Evolutionary conservation across 2,113 vertebrate species (phyloP).

Genomic region (Rhabdornis inornatus): DNA sequence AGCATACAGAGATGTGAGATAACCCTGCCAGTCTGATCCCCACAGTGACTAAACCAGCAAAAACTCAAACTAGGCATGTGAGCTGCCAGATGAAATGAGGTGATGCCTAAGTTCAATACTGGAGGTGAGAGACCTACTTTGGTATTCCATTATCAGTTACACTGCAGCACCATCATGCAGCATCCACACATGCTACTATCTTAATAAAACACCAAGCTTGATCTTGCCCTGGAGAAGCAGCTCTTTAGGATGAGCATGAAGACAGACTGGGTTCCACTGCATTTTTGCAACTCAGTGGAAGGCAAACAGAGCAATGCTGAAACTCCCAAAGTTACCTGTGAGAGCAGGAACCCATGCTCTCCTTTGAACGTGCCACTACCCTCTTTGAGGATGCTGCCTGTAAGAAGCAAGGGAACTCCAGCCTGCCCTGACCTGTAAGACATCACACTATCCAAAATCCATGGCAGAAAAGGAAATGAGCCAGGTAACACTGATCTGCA

Average conservation of each 20-base stretch:
- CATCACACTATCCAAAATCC: neutral
- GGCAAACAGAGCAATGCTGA: neutral
- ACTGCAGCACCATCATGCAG: neutral
- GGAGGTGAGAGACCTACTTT: neutral
- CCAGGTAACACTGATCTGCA: neutral
- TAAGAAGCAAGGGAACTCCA: neutral
- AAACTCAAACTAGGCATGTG: neutral
- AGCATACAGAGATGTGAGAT: rapidly evolving
- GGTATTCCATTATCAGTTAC: neutral
- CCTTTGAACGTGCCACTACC: neutral
- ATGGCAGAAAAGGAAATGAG: neutral
- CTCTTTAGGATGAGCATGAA: neutral
- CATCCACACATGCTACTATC: neutral
- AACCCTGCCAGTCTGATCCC: neutral
- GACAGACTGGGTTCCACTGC: neutral
- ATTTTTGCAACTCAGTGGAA: neutral
- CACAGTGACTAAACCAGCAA: neutral
- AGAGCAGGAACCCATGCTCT: neutral
- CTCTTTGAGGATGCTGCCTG: neutral
- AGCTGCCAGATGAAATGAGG: neutral
- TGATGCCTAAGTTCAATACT: neutral
- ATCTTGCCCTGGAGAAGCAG: neutral
- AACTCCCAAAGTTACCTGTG: neutral
- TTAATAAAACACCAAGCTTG: neutral
- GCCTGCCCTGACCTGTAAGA: neutral